Conservation (phyloP, 2,888 invertebrate genomes). For the Patella depressa region DNA sequence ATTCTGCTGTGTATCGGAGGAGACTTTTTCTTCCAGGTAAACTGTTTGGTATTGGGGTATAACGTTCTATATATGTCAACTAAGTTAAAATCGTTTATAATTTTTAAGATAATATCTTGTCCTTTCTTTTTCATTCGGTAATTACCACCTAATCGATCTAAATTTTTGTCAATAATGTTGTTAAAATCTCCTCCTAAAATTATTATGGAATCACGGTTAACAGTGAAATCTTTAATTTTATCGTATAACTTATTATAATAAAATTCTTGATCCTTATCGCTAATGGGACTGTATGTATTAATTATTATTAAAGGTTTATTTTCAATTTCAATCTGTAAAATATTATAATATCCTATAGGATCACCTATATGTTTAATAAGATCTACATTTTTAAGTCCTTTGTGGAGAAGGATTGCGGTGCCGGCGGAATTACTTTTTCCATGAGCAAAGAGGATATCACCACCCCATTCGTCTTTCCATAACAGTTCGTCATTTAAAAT, state of each 20-base stretch:
- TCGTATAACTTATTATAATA: not conserved
- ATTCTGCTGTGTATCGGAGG: not conserved
- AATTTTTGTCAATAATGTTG: not conserved
- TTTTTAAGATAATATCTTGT: not conserved
- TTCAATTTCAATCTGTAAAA: not conserved
- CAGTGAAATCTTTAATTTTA: not conserved
- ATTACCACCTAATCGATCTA: not conserved
- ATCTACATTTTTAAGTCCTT: not conserved
- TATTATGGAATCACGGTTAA: not conserved
- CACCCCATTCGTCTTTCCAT: not conserved
- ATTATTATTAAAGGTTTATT: not conserved
- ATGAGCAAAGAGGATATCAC: not conserved
- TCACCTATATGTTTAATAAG: not conserved
- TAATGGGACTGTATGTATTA: conserved; percentile 1
- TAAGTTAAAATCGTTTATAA: not conserved
- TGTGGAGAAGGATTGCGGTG: not conserved
- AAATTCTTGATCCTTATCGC: not conserved
- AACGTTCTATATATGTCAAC: not conserved
- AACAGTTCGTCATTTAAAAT: not conserved
- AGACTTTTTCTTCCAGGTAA: not conserved
- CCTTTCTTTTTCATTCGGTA: not conserved
- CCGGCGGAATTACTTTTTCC: conserved; percentile 1
- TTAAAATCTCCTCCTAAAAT: not conserved
- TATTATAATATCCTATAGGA: not conserved
- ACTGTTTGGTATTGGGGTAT: not conserved